Evolutionary conservation across 2,113 vertebrate genomes (phyloP).

Genomic region (Anguilla rostrata): DNA sequence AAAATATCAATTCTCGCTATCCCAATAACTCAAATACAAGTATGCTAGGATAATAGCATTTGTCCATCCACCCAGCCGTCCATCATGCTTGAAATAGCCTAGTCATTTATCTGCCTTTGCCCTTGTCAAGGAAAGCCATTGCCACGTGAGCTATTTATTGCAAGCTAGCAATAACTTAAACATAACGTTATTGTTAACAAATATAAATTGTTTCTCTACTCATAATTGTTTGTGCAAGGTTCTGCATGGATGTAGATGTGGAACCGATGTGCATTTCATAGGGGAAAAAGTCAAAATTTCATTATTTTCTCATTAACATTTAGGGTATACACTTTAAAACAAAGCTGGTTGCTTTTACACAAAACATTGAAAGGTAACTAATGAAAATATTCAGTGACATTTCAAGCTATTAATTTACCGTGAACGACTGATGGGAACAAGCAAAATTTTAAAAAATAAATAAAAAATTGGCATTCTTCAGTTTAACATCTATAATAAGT

Average conservation of each 20-base stretch:
- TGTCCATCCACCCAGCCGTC: not conserved
- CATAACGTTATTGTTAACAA: not conserved
- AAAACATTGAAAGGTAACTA: not conserved
- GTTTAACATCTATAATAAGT: too few species aligned
- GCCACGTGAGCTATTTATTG: not conserved
- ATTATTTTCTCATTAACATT: not conserved
- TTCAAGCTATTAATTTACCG: not conserved
- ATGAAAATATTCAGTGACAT: not conserved
- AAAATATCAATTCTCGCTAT: not conserved
- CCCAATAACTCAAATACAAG: not conserved
- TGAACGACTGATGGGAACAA: too few species aligned
- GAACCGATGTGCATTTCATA: too few species aligned
- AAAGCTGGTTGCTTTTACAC: too few species aligned
- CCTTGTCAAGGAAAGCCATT: not conserved
- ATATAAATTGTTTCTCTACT: not conserved
- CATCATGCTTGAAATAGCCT: not conserved
- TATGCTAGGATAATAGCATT: not conserved
- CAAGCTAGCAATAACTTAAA: not conserved
- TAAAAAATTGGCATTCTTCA: not conserved
- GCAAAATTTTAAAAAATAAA: too few species aligned
- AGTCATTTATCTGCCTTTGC: not conserved
- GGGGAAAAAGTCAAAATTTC: not conserved
- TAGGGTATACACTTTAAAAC: not conserved
- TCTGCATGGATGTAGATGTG: not conserved
- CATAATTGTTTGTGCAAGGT: not conserved